Evolutionary conservation across 2,888 invertebrate species (phyloP).

Genomic region (Hypselothyrea guttata): DNA sequence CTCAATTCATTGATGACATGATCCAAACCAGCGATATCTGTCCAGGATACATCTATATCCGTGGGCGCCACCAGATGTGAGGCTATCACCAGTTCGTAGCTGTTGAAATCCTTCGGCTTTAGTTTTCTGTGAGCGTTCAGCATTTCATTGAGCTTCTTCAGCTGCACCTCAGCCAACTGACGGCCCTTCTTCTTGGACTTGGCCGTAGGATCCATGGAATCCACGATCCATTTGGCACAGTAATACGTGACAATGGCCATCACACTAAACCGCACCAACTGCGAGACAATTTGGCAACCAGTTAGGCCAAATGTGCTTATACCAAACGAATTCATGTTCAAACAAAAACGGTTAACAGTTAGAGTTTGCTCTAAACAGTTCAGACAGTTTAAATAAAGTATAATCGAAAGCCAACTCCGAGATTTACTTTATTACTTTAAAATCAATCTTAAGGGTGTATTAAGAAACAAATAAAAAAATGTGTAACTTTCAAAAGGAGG

Average conservation of each 20-base stretch:
- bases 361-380: no score
- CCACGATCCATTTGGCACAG: conserved; percentile 93
- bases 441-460: no score
- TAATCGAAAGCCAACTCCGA: no score
- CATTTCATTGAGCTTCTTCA: conserved; percentile 84
- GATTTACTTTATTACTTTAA: no score
- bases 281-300: conserved; percentile 61
- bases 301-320: conserved; percentile 44
- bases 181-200: conserved; percentile 93
- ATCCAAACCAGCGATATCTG: conserved; percentile 95
- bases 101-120: conserved; percentile 88
- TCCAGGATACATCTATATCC: conserved; percentile 89
- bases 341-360: no score
- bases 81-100: conserved; percentile 98
- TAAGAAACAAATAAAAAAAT: no score
- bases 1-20: conserved; percentile 92
- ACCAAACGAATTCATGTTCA: no score
- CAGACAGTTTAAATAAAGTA: no score
- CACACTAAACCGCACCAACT: conserved; percentile 85
- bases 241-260: conserved; percentile 92
- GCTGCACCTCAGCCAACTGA: conserved; percentile 89
- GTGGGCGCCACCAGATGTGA: conserved; percentile 95
- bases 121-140: conserved; percentile 84
- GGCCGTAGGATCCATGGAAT: conserved; percentile 94
- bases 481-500: no score